Base-by-base conservation (phyloP, 2,797 vertebrate genomes). In the Nannoperca australis region DNA sequence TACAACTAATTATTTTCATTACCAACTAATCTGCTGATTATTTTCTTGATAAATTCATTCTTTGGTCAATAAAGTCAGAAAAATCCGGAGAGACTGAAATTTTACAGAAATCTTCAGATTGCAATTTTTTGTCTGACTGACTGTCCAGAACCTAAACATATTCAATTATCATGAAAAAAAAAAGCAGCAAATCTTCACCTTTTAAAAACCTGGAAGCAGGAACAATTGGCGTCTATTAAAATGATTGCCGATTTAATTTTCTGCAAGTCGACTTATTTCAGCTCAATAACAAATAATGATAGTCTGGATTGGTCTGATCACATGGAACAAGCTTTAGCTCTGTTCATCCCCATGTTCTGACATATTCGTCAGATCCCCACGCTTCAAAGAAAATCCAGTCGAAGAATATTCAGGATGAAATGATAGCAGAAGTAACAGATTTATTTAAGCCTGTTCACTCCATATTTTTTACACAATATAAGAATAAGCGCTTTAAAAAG, bases 351-450 rank as follows among this genome's bases (percentile, higher is more conserved):
- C 24, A 32, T 4, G 1, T 18, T 7, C 40, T 27, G 36, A 5
- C 32, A 22, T 38, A 11, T 53, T 63, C 18, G 1, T 71, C 53
- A 78, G 32, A 64, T 50, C 22, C 27, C n/a, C 18, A 49, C 49
- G 14, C 30, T 54, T 63, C 14, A 70, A 71, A 51, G 42, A 32
- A 54, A 38, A 45, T 63, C 32, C 10, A 22, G 8, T 38, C 17
- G 1, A 54, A 55, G 13, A 49, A 62, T 51, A 38, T 6, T 73
- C 10, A 54, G 22, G 17, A 30, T 38, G 30, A 66, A 7, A 10
- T 45, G 15, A 3, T 45, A 13, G 24, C 67, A 11, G 34, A 34
- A 34, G 64, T 18, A 6, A 63, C 3, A 4, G n/a, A 51, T 49
- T 30, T 36, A 51, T 42, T 47, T 11, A 61, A 32, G 4, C 32